Evolutionary conservation across 2,113 vertebrate genomes (phyloP).

Genomic region (Solenodon paradoxus): DNA sequence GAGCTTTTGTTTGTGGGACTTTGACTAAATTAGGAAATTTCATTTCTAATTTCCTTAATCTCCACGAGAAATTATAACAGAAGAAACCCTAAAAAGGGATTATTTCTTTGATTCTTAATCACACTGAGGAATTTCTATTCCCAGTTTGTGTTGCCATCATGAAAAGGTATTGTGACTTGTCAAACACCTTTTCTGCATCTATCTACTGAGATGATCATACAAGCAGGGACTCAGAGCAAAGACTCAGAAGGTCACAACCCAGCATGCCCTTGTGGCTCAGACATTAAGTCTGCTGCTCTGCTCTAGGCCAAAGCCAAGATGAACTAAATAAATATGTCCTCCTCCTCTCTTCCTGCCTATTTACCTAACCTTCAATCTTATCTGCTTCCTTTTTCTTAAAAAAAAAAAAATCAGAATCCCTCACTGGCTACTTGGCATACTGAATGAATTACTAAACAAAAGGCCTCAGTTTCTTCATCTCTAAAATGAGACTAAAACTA

Average conservation of each 20-base stretch:
- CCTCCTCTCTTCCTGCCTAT: too few species aligned
- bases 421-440: neutral
- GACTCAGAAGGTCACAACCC: neutral
- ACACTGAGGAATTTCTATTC: neutral
- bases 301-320: too few species aligned
- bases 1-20: neutral
- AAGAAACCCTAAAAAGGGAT: neutral
- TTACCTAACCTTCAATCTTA: too few species aligned
- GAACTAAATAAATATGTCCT: too few species aligned
- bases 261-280: too few species aligned
- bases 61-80: neutral
- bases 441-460: neutral
- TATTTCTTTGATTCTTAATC: neutral
- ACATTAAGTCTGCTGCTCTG: too few species aligned
- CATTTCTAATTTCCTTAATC: neutral
- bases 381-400: too few species aligned
- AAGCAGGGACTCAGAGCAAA: too few species aligned
- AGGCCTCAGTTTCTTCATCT: neutral
- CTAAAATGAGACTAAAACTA: neutral
- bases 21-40: neutral
- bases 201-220: neutral
- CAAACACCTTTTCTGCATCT: neutral
- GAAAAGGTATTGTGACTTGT: neutral
- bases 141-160: neutral
- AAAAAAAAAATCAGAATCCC: too few species aligned